phyloP scores from a whole-genome alignment of 1,140 invertebrate genomes.

The Thaumetopoea pityocampa region DNA sequence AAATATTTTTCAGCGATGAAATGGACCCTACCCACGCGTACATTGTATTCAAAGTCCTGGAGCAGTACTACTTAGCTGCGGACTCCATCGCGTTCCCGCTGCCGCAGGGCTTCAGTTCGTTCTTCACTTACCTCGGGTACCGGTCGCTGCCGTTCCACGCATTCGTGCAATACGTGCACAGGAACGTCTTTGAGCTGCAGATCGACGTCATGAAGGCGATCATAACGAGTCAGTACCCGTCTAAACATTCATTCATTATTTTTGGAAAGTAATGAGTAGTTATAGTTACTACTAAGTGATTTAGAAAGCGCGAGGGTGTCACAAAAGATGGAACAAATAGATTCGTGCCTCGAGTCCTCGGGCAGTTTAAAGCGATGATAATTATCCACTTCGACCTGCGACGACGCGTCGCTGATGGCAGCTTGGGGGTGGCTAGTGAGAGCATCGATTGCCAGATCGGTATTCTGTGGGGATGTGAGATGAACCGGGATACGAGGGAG shows the following conservation, averaged over 20 bases:
- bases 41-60: conserved; percentile 83
- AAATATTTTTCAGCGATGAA: conserved; percentile 84
- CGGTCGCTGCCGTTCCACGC: conserved; percentile 83
- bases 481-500: too few species aligned
- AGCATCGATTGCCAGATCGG: too few species aligned
- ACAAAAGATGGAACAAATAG: too few species aligned
- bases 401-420: too few species aligned
- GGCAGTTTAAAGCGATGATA: too few species aligned
- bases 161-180: conserved; percentile 87
- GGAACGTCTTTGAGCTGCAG: conserved; percentile 89
- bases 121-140: conserved; percentile 90
- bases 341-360: too few species aligned
- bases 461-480: too few species aligned
- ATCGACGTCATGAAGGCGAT: conserved; percentile 91
- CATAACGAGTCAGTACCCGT: conserved; percentile 79
- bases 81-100: conserved; percentile 89
- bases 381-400: too few species aligned
- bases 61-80: conserved; percentile 85
- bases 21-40: conserved; percentile 80
- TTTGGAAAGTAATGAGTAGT: too few species aligned
- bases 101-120: conserved; percentile 90
- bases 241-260: background rate
- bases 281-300: too few species aligned
- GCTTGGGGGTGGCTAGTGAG: too few species aligned
- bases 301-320: too few species aligned